These are phyloP conservation scores for Anoplolepis gracilipes DNA, from an alignment of 1,140 invertebrate species.

Conservation along the genomic window DNA sequence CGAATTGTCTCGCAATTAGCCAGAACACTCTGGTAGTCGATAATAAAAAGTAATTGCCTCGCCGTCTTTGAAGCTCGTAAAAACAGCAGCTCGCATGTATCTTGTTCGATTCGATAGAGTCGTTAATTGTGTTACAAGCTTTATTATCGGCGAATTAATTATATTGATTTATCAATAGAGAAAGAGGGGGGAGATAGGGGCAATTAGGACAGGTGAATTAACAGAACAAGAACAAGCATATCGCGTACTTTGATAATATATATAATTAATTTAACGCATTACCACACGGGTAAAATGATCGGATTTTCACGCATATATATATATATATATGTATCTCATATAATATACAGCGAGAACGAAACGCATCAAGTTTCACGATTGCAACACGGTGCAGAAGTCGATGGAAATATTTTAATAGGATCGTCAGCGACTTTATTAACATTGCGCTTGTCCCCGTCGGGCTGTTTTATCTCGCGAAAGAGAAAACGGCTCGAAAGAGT, in stretches of 20 bases:
- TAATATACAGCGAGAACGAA: constrained; percentile 9
- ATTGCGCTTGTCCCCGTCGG: constrained; percentile 19
- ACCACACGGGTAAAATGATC: constrained; percentile 27
- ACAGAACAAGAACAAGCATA: background rate
- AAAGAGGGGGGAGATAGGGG: too few relatives aligned
- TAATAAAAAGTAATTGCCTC: constrained; percentile 78
- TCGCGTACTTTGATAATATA: constrained; percentile 1
- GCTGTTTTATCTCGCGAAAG: constrained; percentile 57
- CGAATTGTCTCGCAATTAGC: constrained; percentile 77
- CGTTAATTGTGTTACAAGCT: constrained; percentile 17
- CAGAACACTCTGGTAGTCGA: constrained; percentile 66
- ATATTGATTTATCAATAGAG: constrained; percentile 30
- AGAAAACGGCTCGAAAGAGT: constrained; percentile 64
- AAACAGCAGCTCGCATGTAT: background rate
- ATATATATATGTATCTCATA: too few relatives aligned
- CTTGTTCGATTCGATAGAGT: constrained; percentile 13
- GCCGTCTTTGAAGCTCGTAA: constrained; percentile 30
- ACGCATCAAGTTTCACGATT: constrained; percentile 39
- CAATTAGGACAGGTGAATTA: constrained; percentile 15
- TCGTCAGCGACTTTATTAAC: constrained; percentile 51
- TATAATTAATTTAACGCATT: constrained; percentile 47
- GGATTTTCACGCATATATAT: constrained; percentile 24
- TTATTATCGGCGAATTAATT: constrained; percentile 51
- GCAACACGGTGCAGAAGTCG: constrained; percentile 29
- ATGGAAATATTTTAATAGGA: constrained; percentile 58